Percentiles rank a stretch among this genome's conserved stretches.
Evolutionary conservation across 2,888 invertebrate species (phyloP).

Genomic region (Caenorhabditis sp.): DNA sequence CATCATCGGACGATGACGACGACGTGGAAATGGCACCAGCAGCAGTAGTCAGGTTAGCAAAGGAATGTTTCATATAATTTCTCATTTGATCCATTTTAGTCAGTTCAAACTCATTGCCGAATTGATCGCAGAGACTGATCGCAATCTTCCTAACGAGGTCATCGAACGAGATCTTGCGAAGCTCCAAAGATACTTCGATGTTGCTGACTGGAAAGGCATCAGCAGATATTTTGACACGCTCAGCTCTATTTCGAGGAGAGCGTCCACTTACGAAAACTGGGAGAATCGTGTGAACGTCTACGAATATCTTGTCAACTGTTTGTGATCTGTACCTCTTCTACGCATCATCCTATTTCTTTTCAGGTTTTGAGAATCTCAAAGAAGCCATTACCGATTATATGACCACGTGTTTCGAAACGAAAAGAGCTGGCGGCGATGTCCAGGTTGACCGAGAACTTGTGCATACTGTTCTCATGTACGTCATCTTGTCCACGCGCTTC

Average conservation of each 20-base stretch:
- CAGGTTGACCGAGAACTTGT: conserved; percentile 6
- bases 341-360: too few species aligned
- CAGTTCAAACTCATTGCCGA: conserved; percentile 39
- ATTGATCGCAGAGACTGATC: conserved; percentile 40
- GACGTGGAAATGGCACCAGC: background rate
- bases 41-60: background rate
- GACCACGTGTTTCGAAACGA: conserved; percentile 10
- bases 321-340: background rate
- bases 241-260: conserved; percentile 28
- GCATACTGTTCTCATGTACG: conserved; percentile 39
- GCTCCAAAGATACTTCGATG: conserved; percentile 23
- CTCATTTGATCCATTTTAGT: conserved; percentile 14
- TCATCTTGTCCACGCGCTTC: conserved; percentile 28
- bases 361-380: conserved; percentile 24
- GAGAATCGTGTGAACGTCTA: conserved; percentile 24
- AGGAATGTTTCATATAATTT: too few species aligned
- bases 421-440: background rate
- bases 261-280: conserved; percentile 58
- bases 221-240: conserved; percentile 24
- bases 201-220: conserved; percentile 45
- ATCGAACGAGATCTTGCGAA: conserved; percentile 35
- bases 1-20: too few species aligned
- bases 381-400: conserved; percentile 7
- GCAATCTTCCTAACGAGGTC: conserved; percentile 7
- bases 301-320: conserved; percentile 47